Evolutionary conservation across 2,797 vertebrate genomes (phyloP), one percentile per base, ranked within the genome.

Genomic region (Chrysocyon brachyurus): DNA sequence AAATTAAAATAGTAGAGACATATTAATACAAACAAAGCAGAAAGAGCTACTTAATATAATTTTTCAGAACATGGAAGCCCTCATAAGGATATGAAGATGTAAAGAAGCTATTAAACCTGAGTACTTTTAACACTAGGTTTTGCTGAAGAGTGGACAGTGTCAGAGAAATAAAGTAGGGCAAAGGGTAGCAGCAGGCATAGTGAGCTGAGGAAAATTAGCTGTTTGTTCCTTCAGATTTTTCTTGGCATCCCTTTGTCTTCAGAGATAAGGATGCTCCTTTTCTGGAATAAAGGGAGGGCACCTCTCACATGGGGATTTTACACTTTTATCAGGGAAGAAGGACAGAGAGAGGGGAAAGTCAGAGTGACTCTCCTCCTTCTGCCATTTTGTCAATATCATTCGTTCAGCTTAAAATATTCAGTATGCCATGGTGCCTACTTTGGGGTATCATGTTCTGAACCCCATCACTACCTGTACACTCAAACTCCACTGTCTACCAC

Each of bases 401-500:
- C 15, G 11, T 64, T 91, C 4, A 26, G 31, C 15, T 63, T 56
- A 91, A 79, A 52, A 64, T 33, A 72, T 26, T 56, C 8, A 81
- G 5, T 72, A 56, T 56, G 26, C 26, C 7, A 15, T 3, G 4
- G 6, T 40, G 3, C n/a, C n/a, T 54, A 3, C 72, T 78, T 54
- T 54, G 14, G 1, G 17, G 0, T 17, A n/a, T 61, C 2, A 2
- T 64, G 26, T 46, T 31, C 19, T 70, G 61, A 85, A 49, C n/a
- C 0, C 1, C 2, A 49, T 52, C 36, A 52, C 11, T 17, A 17
- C 10, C 49, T 0, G 24, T 12, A 8, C 57, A 28, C 10, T 2
- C 0, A 8, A 28, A 95, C 21, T 28, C 17, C 26, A 7, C 33
- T 56, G 22, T 26, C 22, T 75, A 24, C 24, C 24, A 52, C 3